Evolutionary conservation across 2,797 vertebrate genomes (phyloP).

Genomic region (Mus spretus): DNA sequence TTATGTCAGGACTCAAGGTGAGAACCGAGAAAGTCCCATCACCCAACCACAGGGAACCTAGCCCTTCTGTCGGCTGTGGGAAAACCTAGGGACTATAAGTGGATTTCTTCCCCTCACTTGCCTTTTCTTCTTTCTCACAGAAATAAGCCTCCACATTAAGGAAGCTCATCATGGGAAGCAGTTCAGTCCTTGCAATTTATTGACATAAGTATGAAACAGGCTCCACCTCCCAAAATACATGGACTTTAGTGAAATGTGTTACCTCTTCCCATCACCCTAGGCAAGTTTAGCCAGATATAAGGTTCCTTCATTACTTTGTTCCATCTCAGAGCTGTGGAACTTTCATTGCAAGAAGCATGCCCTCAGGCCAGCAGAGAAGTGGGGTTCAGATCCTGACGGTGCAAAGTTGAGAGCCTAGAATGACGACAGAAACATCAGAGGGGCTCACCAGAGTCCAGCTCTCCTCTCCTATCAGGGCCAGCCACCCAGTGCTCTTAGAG

Average conservation of each 20-base stretch:
- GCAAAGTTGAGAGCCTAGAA: not conserved
- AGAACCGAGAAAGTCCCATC: not conserved
- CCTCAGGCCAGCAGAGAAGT: not conserved
- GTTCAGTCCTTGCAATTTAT: not conserved
- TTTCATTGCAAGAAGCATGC: not conserved
- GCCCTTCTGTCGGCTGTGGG: not conserved
- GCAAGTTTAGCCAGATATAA: not conserved
- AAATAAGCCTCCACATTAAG: not conserved
- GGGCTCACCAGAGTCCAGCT: not conserved
- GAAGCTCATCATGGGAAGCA: not conserved
- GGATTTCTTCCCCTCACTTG: not conserved
- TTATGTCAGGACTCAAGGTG: not conserved
- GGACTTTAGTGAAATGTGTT: not conserved
- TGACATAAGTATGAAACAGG: not conserved
- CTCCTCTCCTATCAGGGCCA: not conserved
- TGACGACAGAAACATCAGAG: not conserved
- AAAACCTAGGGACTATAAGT: not conserved
- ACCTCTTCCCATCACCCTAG: not conserved
- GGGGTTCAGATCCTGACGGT: not conserved
- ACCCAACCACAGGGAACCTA: not conserved
- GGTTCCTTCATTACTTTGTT: not conserved
- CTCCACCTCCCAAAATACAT: not conserved
- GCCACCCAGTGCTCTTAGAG: not conserved
- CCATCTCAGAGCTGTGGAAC: not conserved
- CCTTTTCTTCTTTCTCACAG: not conserved